Evolutionary conservation across 2,888 invertebrate species (phyloP).

Genomic region (Trachelus stipa): DNA sequence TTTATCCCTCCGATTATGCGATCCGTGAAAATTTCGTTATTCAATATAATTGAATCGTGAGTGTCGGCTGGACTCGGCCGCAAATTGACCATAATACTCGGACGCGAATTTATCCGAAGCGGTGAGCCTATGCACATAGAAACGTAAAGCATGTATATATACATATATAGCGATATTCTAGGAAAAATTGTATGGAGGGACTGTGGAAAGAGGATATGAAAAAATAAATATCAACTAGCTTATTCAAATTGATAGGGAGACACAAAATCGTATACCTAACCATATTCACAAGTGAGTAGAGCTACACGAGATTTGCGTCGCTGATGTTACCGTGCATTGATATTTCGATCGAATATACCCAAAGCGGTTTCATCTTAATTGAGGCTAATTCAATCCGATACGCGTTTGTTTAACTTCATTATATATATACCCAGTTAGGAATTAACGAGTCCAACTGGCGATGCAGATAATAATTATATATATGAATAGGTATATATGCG

Average conservation of each 20-base stretch:
- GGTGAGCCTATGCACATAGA: no score
- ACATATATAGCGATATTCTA: not conserved
- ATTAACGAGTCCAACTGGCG: no score
- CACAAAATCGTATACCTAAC: no score
- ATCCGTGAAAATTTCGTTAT: slow-evolving; percentile 54
- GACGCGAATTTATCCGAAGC: slow-evolving; percentile 4
- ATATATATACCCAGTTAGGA: not conserved
- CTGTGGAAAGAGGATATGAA: slow-evolving; percentile 33
- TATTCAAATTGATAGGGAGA: slow-evolving; percentile 40
- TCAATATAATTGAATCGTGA: slow-evolving; percentile 60
- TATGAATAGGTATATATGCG: no score
- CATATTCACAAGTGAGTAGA: no score
- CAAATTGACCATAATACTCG: slow-evolving; percentile 50
- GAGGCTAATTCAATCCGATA: slow-evolving; percentile 16
- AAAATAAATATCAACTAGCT: slow-evolving; percentile 46
- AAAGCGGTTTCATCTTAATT: slow-evolving; percentile 8
- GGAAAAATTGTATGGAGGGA: slow-evolving; percentile 26
- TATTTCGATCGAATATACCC: slow-evolving; percentile 13
- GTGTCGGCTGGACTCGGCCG: slow-evolving; percentile 54
- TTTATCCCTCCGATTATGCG: slow-evolving; percentile 23
- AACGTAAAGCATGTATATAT: no score
- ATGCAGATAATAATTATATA: no score
- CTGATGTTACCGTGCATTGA: slow-evolving; percentile 12
- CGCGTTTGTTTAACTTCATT: slow-evolving; percentile 13
- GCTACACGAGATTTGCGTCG: not conserved